phyloP scores from a whole-genome alignment of 2,113 vertebrate species.

The Grallaria varia region DNA sequence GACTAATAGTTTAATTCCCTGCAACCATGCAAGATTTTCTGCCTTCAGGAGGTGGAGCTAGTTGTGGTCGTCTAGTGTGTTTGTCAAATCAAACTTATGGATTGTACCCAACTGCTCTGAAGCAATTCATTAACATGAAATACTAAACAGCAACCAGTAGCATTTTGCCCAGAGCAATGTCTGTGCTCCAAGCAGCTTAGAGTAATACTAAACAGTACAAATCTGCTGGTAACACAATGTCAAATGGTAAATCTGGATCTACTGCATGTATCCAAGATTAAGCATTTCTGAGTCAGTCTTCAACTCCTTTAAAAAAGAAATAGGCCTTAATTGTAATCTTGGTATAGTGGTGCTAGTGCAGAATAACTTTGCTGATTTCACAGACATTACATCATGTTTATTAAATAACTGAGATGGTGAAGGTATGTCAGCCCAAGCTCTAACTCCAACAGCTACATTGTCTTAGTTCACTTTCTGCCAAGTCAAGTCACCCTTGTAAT shows the following conservation, averaged over 20 bases:
- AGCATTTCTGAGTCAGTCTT: constrained; percentile 3
- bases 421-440: neutral
- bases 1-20: neutral
- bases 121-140: neutral
- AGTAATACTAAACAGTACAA: neutral
- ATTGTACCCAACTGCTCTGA: neutral
- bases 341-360: neutral
- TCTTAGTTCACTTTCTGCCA: neutral
- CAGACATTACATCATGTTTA: neutral
- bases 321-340: neutral
- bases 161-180: constrained; percentile 14
- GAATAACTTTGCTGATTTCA: neutral
- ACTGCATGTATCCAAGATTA: neutral
- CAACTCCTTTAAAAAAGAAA: constrained; percentile 24
- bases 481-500: neutral
- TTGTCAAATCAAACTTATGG: neutral
- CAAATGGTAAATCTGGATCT: constrained; percentile 36
- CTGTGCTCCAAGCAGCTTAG: constrained; percentile 40
- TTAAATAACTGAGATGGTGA: neutral
- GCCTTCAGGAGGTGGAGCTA: neutral
- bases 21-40: neutral
- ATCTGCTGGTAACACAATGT: constrained; percentile 14
- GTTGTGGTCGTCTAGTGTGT: neutral
- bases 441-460: neutral
- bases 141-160: neutral